Evolutionary conservation across 2,888 invertebrate genomes (phyloP), one percentile per base, ranked within the genome.

Genomic region (Mesorhabditis sp.): DNA sequence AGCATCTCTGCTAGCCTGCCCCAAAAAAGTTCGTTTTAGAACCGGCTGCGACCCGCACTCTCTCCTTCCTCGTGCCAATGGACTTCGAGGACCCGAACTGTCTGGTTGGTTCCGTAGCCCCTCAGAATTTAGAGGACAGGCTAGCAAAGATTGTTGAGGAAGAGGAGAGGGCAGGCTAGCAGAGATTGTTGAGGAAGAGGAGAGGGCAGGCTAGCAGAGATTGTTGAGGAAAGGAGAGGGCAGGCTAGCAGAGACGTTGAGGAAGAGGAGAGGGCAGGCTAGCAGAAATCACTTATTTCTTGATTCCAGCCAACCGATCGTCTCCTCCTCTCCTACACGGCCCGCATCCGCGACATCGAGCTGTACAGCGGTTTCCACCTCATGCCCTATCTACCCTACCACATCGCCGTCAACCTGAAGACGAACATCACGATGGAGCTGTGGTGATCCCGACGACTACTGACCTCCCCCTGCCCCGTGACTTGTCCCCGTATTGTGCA

Each of bases 251-350:
- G n/a, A 13, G 58, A 13, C 2, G n/a, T 50, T 50, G n/a, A 13
- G 58, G n/a, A 50, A 13, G 10, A 50, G n/a, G 2, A 50, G 58
- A 13, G 58, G 7, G 7, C 10, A 13, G n/a, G 58, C 58, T 50
- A 13, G 58, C 58, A 50, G n/a, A 13, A n/a, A 13, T 13, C 58
- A 50, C 10, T 50, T 13, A 10, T 50, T 50, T 50, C n/a, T 50
- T 50, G 10, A n/a, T n/a, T 50, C n/a, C 66, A 69, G 69, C 15
- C 66, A n/a, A 41, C 61, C 6, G 66, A 66, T 61, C 45, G 66
- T 2, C 66, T 69, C 44, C 62, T 69, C 28, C 45, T 69, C 66
- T 61, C 69, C 62, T 69, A 69, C 66, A 69, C 69, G 41, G 61
- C 69, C 4, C 61, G 69, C 6, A 44, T 69, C 7, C 13, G 50